Evolutionary conservation across 2,113 vertebrate species (phyloP).

Genomic region (Plecturocebus donacophilus): DNA sequence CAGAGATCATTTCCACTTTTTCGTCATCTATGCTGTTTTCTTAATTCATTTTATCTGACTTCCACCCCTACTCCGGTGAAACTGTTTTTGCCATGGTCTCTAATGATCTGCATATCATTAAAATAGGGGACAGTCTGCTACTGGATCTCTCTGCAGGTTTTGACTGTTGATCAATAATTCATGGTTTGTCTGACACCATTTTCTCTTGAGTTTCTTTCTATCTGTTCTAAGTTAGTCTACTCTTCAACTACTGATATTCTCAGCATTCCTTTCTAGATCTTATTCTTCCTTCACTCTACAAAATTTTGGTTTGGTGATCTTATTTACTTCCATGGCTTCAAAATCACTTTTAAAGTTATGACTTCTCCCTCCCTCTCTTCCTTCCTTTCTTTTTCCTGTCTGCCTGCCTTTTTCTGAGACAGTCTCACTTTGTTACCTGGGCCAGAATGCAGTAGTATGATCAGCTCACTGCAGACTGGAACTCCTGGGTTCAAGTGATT

Average conservation of each 20-base stretch:
- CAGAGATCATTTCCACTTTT: conserved; percentile 12
- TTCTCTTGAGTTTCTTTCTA: background rate
- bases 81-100: background rate
- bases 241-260: background rate
- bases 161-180: background rate
- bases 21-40: background rate
- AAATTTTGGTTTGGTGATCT: background rate
- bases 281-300: background rate
- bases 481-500: too few species aligned
- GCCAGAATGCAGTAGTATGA: too few species aligned
- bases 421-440: too few species aligned
- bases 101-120: background rate
- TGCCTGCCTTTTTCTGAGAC: too few species aligned
- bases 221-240: background rate
- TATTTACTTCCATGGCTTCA: background rate
- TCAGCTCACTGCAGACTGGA: too few species aligned
- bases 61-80: background rate
- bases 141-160: background rate
- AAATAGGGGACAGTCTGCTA: background rate
- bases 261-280: background rate
- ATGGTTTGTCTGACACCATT: background rate
- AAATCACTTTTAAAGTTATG: background rate
- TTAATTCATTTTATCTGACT: conserved; percentile 27
- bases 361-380: too few species aligned
- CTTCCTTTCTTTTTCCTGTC: too few species aligned